Evolutionary conservation across 2,888 invertebrate species (phyloP).

Genomic region (Cylloceria caligata): DNA sequence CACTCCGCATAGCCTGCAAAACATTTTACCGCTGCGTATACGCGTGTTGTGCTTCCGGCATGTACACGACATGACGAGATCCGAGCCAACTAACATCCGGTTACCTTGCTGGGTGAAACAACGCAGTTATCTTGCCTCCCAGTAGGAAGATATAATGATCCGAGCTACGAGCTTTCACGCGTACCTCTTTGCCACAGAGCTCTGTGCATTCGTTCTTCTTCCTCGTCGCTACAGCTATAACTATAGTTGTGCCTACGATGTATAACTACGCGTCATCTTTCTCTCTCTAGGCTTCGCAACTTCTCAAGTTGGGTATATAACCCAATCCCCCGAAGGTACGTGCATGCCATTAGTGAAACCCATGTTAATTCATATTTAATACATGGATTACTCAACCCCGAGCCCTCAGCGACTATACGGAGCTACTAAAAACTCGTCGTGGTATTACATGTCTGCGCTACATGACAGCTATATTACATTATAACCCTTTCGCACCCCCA

Average conservation of each 20-base stretch:
- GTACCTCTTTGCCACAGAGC: conserved; percentile 9
- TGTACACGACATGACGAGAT: conserved; percentile 19
- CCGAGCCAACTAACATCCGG: conserved; percentile 6
- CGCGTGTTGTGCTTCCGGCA: conserved; percentile 10
- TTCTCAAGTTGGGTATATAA: conserved; percentile 30
- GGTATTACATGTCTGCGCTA: no score
- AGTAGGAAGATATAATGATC: conserved; percentile 4
- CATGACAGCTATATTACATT: background rate
- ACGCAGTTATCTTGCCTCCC: conserved; percentile 2
- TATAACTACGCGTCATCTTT: background rate
- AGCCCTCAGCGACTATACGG: background rate
- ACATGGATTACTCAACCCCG: conserved; percentile 12
- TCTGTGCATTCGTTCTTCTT: background rate
- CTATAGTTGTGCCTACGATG: background rate
- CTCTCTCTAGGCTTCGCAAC: conserved; percentile 3
- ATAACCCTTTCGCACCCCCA: background rate
- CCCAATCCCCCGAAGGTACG: conserved; percentile 11
- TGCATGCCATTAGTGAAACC: conserved; percentile 27
- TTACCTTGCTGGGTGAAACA: background rate
- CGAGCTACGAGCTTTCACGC: background rate
- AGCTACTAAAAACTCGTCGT: conserved; percentile 22
- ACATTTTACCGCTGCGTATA: conserved; percentile 7
- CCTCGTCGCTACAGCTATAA: background rate
- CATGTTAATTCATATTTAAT: conserved; percentile 46
- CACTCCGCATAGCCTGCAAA: background rate